Conservation (phyloP, 1,140 invertebrate genomes). For the Harpegnathos saltator region DNA sequence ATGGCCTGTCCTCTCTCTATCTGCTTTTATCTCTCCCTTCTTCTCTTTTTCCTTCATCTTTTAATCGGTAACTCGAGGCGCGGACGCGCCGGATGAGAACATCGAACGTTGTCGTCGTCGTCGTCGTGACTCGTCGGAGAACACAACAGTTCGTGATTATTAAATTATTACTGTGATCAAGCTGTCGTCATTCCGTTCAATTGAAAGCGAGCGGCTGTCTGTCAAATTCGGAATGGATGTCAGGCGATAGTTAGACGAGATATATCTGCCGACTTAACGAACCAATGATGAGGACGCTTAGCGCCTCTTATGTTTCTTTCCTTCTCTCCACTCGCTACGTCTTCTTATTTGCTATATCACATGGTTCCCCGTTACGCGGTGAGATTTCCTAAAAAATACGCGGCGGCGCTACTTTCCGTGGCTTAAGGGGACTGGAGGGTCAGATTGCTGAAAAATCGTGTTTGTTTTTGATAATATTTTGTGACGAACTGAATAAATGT, state of each 20-base stretch:
- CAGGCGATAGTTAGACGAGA: background rate
- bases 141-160: too few relatives aligned
- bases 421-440: background rate
- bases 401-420: background rate
- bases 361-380: background rate
- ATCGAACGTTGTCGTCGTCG: conserved; percentile 31
- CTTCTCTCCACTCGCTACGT: background rate
- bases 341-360: conserved; percentile 16
- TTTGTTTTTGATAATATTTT: too few relatives aligned
- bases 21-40: background rate
- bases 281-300: too few relatives aligned
- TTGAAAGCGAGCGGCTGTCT: background rate
- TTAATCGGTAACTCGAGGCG: background rate
- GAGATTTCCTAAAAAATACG: background rate
- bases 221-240: background rate
- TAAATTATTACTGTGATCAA: too few relatives aligned
- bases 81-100: conserved; percentile 7
- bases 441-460: too few relatives aligned
- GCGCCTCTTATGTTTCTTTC: background rate
- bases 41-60: background rate
- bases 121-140: too few relatives aligned
- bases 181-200: too few relatives aligned
- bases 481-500: too few relatives aligned
- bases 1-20: too few relatives aligned
- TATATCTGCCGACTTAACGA: conserved; percentile 20